phyloP scores from a whole-genome alignment of 2,888 invertebrate genomes.

The Amiota mariae region DNA sequence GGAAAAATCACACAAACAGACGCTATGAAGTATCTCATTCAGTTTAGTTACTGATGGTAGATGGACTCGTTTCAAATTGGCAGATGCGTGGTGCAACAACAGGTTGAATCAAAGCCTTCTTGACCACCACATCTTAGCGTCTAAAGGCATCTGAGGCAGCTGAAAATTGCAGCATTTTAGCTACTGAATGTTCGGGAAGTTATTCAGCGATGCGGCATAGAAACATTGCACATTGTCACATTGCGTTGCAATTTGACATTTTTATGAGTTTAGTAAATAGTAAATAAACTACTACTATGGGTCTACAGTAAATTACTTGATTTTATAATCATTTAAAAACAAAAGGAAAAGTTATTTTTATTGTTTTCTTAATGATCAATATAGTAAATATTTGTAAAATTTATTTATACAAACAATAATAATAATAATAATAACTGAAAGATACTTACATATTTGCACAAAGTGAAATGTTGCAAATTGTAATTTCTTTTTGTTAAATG shows the following conservation, averaged over 20 bases:
- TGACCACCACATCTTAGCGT: background rate
- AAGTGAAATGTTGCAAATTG: slow-evolving; percentile 26
- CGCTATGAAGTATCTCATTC: too few relatives aligned
- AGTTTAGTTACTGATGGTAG: too few relatives aligned
- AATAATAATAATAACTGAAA: too few relatives aligned
- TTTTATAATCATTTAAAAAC: slow-evolving; percentile 57
- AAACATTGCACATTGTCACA: slow-evolving; percentile 31
- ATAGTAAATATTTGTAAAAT: slow-evolving; percentile 53
- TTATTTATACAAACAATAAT: too few relatives aligned
- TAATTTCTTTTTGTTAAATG: slow-evolving; percentile 18
- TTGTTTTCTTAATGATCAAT: slow-evolving; percentile 41
- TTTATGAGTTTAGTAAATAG: slow-evolving; percentile 61
- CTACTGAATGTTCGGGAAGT: background rate
- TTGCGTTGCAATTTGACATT: slow-evolving; percentile 55
- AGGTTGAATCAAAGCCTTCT: too few relatives aligned
- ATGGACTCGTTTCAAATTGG: too few relatives aligned
- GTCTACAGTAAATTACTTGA: slow-evolving; percentile 63
- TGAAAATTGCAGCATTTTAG: background rate
- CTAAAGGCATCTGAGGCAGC: background rate
- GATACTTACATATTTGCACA: slow-evolving; percentile 10
- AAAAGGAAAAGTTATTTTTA: slow-evolving; percentile 44
- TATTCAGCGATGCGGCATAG: background rate
- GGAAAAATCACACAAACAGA: background rate
- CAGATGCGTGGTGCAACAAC: too few relatives aligned
- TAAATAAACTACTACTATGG: slow-evolving; percentile 56